Evolutionary conservation across 2,888 invertebrate genomes (phyloP), one percentile per base, ranked within the genome.

Genomic region (Pammene aurita): DNA sequence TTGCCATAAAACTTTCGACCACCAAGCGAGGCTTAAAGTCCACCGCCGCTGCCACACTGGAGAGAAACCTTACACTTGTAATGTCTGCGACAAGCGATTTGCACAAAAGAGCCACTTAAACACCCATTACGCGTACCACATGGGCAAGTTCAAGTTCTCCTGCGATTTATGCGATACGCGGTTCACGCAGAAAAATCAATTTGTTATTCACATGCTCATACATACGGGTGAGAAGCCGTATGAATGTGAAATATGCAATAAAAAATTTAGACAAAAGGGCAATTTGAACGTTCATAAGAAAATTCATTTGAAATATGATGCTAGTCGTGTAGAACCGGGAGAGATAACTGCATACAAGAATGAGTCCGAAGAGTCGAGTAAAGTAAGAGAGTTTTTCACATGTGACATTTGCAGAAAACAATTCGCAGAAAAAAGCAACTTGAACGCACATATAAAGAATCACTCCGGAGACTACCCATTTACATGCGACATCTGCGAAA

Each of bases 361-460:
- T 1, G 54, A n/a, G 9, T 34, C 34, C 4, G 34, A n/a, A 2
- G 34, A 34, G n/a, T 54, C n/a, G n/a, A 54, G 34, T 7, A 6
- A n/a, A 13, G 13, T n/a, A 34, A 6, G 11, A 0, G 50, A 54
- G n/a, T 34, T 13, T n/a, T 44, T 13, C 18, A 44, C 57, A 5
- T 58, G 57, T 41, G 57, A 58, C 11, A 42, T 58, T 26, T 58
- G 57, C 26, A 41, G 41, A 16, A 58, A 62, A 13, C 60, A 46
- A 35, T 60, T 60, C 26, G 44, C 60, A 2, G 44, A 46, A 46
- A 34, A 60, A 60, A 34, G 46, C 46, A 35, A 14, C 26, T n/a
- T 58, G 9, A 58, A 44, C 11, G 58, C 58, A 26, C 58, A 58
- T 58, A 26, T 58, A 46, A 58, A 58, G 44, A 26, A 58, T 44